phyloP scores from a whole-genome alignment of 2,888 invertebrate genomes.

The Sepiola atlantica region DNA sequence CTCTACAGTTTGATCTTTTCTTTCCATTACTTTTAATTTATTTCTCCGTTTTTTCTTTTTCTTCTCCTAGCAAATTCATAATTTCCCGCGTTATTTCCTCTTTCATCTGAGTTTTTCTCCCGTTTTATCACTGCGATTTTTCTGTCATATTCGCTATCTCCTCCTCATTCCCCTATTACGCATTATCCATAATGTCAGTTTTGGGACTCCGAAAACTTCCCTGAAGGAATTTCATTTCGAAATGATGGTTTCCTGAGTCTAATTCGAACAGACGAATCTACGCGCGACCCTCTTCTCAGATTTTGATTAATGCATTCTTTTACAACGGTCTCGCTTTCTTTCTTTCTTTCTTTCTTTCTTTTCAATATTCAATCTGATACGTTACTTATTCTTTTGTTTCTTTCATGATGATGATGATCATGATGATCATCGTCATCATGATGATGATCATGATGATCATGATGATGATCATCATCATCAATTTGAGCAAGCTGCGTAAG shows the following conservation, averaged over 20 bases:
- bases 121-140: not conserved
- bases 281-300: not conserved
- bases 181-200: not conserved
- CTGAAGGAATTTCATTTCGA: slow-evolving; percentile 13
- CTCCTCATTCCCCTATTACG: not conserved
- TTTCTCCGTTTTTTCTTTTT: not conserved
- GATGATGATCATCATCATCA: too few species aligned
- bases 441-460: too few species aligned
- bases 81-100: not conserved
- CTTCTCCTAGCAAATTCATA: not conserved
- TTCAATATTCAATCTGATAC: not conserved
- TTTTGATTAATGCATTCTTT: not conserved
- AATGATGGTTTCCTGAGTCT: not conserved
- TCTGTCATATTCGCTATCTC: not conserved
- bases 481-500: too few species aligned
- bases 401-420: not conserved
- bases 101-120: not conserved
- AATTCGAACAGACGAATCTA: not conserved
- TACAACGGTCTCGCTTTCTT: not conserved
- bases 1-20: too few species aligned
- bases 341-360: not conserved
- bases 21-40: too few species aligned
- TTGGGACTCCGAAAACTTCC: not conserved
- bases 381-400: not conserved
- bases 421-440: not conserved